Evolutionary conservation across 2,113 vertebrate genomes (phyloP), one percentile per base, ranked within the genome.

Genomic region (Pardalotus punctatus): DNA sequence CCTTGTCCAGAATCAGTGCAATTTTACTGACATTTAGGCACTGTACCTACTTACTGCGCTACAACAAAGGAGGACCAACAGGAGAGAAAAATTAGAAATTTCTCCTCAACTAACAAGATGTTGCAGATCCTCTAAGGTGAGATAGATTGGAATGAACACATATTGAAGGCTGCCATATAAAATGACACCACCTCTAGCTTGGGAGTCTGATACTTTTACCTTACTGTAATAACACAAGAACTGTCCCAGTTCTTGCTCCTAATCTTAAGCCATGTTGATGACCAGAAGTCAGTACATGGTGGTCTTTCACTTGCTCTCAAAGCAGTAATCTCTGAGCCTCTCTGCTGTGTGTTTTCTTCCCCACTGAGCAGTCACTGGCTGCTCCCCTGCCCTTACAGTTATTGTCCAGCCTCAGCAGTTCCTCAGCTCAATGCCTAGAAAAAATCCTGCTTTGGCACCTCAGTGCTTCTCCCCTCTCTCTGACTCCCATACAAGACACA

Each of bases 401-500:
- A 16, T 25, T 24, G 17, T 61, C 24, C 53, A 67, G 40, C 40
- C 33, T 67, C 36, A 61, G 15, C 56, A 29, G 29, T 40, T 24
- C 11, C 35, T 69, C 35, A 54, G 40, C 19, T 66, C 45, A 38
- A n/a, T 38, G 10, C 35, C 10, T 48, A 19, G 31, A 43, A 43
- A 53, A 67, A n/a, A 2, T 15, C 16, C 27, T 73, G 24, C 35
- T 56, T 53, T 1, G 4, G 20, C 6, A 11, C 15, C 14, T 66
- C 23, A 22, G 27, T 28, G 25, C 35, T 66, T 53, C 27, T 66
- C 16, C 51, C n/a, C 24, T 53, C 60, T 66, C 23, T 47, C 1
- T 72, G 31, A 25, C 58, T 77, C 43, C 35, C 23, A 36, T 27
- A 20, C 2, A 12, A 60, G 35, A 47, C 13, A 43, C 0, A 0